These are phyloP conservation scores for Corythaixoides concolor DNA, from an alignment of 2,113 vertebrate genomes.

Conservation along the genomic window DNA sequence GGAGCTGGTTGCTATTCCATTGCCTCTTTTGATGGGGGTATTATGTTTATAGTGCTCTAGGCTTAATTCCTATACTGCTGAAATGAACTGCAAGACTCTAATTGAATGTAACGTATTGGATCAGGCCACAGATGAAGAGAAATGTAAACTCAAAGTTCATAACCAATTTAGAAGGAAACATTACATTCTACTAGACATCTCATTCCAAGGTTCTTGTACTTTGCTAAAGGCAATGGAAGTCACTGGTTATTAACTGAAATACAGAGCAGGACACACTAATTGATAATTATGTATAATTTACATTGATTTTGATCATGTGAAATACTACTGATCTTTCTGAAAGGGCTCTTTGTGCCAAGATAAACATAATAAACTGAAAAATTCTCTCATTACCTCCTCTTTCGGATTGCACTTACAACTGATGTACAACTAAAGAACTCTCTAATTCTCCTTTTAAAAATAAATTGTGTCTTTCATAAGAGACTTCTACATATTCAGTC, in stretches of 20 bases:
- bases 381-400: not conserved
- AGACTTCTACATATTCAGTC: not conserved
- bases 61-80: not conserved
- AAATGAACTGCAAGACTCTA: not conserved
- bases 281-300: not conserved
- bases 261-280: not conserved
- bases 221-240: slow-evolving; percentile 1
- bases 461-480: not conserved
- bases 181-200: not conserved
- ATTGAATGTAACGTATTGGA: not conserved
- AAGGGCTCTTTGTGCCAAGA: not conserved
- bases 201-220: not conserved
- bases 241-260: slow-evolving; percentile 7
- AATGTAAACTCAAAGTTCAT: not conserved
- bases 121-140: not conserved
- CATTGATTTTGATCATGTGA: not conserved
- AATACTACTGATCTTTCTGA: not conserved
- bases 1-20: not conserved
- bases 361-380: not conserved
- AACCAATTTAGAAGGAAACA: not conserved
- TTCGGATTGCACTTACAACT: not conserved
- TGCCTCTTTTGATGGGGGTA: not conserved
- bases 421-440: not conserved
- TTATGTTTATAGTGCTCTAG: not conserved
- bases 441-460: not conserved